Evolutionary conservation across 2,797 vertebrate genomes (phyloP).

Genomic region (Enteromius thamalakanensis): DNA sequence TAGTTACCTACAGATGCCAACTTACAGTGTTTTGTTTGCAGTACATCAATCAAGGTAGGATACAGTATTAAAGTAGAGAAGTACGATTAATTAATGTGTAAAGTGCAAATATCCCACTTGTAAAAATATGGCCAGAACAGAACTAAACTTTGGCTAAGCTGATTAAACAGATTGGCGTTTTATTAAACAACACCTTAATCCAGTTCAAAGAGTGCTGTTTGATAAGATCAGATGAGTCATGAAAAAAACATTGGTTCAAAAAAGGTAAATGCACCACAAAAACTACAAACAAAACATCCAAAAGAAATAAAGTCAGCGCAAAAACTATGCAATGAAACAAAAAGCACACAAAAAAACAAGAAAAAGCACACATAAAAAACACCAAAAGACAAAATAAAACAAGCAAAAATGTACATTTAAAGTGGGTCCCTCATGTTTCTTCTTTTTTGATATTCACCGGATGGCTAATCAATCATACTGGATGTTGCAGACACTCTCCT

Average conservation of each 20-base stretch:
- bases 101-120: neutral
- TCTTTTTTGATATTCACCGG: neutral
- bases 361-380: neutral
- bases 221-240: neutral
- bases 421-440: neutral
- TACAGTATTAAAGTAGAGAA: slow-evolving; percentile 1
- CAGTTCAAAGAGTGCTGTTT: neutral
- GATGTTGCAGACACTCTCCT: neutral
- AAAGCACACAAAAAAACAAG: neutral
- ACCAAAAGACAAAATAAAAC: neutral
- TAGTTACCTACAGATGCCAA: neutral
- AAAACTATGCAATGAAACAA: too few relatives aligned
- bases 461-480: neutral
- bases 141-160: neutral
- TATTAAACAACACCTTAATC: neutral
- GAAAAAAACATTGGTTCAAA: neutral
- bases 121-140: neutral
- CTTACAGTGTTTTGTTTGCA: slow-evolving; percentile 3
- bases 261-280: neutral
- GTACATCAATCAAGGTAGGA: slow-evolving; percentile 3
- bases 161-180: neutral
- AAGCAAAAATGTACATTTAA: neutral
- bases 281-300: neutral
- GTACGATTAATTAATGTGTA: slow-evolving; percentile 5
- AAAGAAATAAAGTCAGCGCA: neutral